Conservation (phyloP, 2,888 invertebrate genomes). For the Aphodius sticticus region DNA sequence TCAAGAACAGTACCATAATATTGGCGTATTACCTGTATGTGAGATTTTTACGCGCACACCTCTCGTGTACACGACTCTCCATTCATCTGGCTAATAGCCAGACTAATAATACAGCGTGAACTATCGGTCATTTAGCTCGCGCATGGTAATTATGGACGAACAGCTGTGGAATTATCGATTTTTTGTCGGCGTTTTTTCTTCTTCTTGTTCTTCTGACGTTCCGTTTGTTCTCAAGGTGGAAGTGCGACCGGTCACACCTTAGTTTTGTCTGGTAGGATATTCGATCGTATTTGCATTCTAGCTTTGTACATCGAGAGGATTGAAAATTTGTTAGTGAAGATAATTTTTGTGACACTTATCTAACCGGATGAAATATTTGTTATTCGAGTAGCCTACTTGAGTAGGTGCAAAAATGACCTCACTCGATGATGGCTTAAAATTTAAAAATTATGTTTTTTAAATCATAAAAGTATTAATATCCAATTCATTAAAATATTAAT, state of each 20-base stretch:
- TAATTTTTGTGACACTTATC: not conserved
- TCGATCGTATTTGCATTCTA: not conserved
- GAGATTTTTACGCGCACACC: not conserved
- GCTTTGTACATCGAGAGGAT: not conserved
- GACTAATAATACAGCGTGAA: not conserved
- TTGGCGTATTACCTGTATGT: not conserved
- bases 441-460: too few species aligned
- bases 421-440: too few species aligned
- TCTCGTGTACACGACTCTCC: not conserved
- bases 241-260: not conserved
- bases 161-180: constrained; percentile 4
- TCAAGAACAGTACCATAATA: not conserved
- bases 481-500: too few species aligned
- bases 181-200: not conserved
- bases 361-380: too few species aligned
- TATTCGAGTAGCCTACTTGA: too few species aligned
- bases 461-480: too few species aligned
- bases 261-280: not conserved
- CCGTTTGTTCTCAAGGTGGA: not conserved
- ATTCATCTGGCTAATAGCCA: not conserved
- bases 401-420: too few species aligned
- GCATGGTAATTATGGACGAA: not conserved
- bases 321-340: not conserved
- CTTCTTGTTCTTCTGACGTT: not conserved
- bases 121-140: not conserved